A percentile compares a stretch with the other conserved stretches of the same genome.
These are phyloP conservation scores for Orycteropus afer DNA, from an alignment of 2,113 vertebrate species.

Conservation along the genomic window DNA sequence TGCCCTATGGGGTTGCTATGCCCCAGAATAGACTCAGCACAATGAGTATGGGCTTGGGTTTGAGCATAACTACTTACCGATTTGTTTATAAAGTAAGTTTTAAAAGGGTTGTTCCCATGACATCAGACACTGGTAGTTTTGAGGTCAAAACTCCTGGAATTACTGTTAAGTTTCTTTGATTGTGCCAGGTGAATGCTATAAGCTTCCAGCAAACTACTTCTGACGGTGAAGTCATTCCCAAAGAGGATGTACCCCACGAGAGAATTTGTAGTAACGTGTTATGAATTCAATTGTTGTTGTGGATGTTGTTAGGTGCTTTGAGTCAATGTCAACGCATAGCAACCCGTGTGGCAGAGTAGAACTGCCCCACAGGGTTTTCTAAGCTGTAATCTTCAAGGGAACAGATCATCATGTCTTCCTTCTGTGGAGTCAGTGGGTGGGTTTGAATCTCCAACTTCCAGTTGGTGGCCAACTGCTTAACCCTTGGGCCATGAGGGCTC, in stretches of 20 bases:
- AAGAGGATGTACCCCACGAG: not conserved
- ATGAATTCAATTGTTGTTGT: not conserved
- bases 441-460: not conserved
- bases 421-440: not conserved
- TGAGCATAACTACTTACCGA: not conserved
- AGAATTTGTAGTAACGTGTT: not conserved
- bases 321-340: not conserved
- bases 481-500: not conserved
- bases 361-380: not conserved
- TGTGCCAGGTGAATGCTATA: not conserved
- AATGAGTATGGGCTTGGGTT: not conserved
- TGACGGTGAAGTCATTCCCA: not conserved
- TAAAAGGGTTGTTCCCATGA: not conserved
- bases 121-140: not conserved
- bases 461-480: not conserved
- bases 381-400: not conserved
- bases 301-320: not conserved
- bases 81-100: not conserved
- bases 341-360: not conserved
- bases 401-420: not conserved
- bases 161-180: not conserved
- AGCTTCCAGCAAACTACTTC: not conserved
- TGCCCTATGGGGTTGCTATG: no score
- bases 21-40: no score
- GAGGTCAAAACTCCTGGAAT: not conserved